Conservation (phyloP, 2,113 vertebrate genomes). For the Bettongia penicillata region DNA sequence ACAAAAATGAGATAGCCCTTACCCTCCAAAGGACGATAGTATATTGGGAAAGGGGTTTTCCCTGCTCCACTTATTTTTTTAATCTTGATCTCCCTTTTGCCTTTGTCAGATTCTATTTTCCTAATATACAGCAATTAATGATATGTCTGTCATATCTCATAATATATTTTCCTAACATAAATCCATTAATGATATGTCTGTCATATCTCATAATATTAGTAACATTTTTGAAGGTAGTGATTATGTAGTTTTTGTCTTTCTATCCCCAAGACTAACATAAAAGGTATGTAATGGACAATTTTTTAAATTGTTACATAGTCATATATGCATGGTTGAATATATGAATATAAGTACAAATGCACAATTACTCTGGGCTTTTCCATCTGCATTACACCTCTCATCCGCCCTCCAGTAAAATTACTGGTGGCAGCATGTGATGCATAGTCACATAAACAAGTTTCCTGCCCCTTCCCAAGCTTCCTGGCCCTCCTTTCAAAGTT, state of each 20-base stretch:
- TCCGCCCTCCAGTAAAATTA: constrained; percentile 31
- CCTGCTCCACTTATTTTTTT: background rate
- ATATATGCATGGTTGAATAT: background rate
- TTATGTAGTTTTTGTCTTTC: background rate
- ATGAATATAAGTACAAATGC: background rate
- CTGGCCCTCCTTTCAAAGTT: constrained; percentile 45
- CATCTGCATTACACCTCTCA: constrained; percentile 24
- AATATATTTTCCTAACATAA: background rate
- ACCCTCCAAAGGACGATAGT: background rate
- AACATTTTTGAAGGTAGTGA: background rate
- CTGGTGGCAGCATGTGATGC: background rate
- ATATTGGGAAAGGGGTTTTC: background rate
- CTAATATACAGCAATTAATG: background rate
- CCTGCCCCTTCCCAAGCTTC: constrained; percentile 41
- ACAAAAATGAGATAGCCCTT: background rate
- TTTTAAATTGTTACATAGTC: background rate
- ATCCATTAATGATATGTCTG: background rate
- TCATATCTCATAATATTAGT: background rate
- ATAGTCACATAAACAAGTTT: background rate
- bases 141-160: no score
- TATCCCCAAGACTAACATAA: background rate
- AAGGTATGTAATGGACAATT: background rate
- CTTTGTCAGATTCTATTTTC: background rate
- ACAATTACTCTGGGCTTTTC: constrained; percentile 23
- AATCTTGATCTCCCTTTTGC: background rate